These are phyloP conservation scores for Diacarnus erythraeanus DNA, from an alignment of 37 sponge, comb jelly and placozoan species.

Conservation along the genomic window DNA sequence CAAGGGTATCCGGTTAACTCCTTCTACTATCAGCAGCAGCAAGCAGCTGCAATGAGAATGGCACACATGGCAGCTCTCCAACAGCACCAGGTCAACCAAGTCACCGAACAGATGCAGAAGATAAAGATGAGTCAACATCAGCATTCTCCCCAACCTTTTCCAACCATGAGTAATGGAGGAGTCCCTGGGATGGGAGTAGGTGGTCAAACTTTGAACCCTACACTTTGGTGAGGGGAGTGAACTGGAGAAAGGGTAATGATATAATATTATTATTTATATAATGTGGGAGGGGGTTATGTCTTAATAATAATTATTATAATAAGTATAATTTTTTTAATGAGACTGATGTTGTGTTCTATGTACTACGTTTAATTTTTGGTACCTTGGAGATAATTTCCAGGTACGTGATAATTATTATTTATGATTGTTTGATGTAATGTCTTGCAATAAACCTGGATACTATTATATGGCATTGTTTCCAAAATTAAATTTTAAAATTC, in stretches of 20 bases:
- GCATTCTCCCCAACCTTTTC: neutral
- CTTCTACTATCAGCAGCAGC: slow-evolving; percentile 59
- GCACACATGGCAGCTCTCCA: slow-evolving; percentile 40
- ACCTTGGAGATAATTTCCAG: too few species aligned
- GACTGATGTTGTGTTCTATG: too few species aligned
- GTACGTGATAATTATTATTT: too few species aligned
- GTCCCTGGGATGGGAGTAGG: neutral
- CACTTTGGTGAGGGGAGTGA: slow-evolving; percentile 40
- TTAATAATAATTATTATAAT: neutral
- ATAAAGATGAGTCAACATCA: slow-evolving; percentile 45
- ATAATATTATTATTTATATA: neutral
- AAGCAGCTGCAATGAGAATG: slow-evolving; percentile 50
- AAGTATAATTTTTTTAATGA: too few species aligned
- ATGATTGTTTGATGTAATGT: too few species aligned
- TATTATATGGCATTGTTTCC: too few species aligned
- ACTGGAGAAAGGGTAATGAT: neutral
- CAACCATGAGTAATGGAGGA: slow-evolving; percentile 14
- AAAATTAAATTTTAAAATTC: too few species aligned
- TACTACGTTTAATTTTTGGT: too few species aligned
- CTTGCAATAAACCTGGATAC: too few species aligned
- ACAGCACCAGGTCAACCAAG: slow-evolving; percentile 50
- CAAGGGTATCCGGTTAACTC: slow-evolving; percentile 48
- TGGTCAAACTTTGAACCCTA: slow-evolving; percentile 55
- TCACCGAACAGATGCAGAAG: slow-evolving; percentile 62
- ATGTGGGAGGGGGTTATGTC: neutral